phyloP scores from a whole-genome alignment of 2,888 invertebrate genomes.

The Automeris io region DNA sequence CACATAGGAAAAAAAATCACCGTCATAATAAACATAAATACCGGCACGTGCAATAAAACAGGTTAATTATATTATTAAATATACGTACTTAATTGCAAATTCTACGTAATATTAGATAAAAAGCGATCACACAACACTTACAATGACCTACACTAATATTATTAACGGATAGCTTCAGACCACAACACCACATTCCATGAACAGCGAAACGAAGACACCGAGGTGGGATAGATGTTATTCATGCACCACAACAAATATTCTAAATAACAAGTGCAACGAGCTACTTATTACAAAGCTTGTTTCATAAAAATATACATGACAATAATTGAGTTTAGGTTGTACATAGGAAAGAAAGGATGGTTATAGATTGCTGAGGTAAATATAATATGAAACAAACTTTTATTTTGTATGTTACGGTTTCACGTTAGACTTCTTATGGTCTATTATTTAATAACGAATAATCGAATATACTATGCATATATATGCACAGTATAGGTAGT shows the following conservation, averaged over 20 bases:
- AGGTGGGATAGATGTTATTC: slow-evolving; percentile 71
- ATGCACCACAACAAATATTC: slow-evolving; percentile 62
- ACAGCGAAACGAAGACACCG: slow-evolving; percentile 35
- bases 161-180: slow-evolving; percentile 40
- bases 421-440: neutral
- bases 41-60: no score
- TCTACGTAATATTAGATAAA: no score
- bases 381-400: slow-evolving; percentile 1
- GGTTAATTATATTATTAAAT: no score
- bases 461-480: no score
- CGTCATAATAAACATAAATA: no score
- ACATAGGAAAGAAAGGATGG: neutral
- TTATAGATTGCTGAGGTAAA: neutral
- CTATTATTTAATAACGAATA: no score
- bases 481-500: no score
- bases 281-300: slow-evolving; percentile 9
- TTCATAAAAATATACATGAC: neutral
- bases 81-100: no score
- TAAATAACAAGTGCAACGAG: slow-evolving; percentile 14
- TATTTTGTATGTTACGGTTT: slow-evolving; percentile 6
- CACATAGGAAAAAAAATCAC: no score
- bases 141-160: no score
- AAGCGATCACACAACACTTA: slow-evolving; percentile 45
- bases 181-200: slow-evolving; percentile 69
- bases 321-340: neutral